Conservation (phyloP, 2,797 vertebrate genomes). For the Poecilia gillii region DNA sequence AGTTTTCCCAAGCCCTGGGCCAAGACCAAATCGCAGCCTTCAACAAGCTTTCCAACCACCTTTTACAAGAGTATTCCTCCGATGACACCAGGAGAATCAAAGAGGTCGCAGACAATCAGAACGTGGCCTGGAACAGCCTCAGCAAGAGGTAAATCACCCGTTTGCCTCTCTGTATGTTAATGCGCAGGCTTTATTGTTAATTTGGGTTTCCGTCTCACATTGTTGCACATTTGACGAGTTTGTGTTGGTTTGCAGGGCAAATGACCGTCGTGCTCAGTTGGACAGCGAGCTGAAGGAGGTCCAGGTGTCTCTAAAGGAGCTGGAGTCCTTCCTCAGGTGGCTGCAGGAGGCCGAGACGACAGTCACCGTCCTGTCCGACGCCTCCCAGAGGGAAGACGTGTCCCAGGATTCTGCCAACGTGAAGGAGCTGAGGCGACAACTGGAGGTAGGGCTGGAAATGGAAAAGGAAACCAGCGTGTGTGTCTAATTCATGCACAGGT, state of each 20-base stretch:
- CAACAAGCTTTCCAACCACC: constrained; percentile 89
- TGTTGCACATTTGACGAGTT: not conserved
- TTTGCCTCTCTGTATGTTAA: not conserved
- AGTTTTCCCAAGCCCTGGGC: constrained; percentile 88
- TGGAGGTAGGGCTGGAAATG: constrained; percentile 82
- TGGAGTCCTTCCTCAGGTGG: constrained; percentile 96
- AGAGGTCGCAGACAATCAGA: constrained; percentile 89
- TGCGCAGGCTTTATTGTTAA: not conserved
- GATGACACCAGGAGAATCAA: constrained; percentile 95
- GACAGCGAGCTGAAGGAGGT: constrained; percentile 88
- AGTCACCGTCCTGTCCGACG: constrained; percentile 88
- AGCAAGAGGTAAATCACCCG: constrained; percentile 84
- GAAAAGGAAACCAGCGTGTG: constrained; percentile 16
- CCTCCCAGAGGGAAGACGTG: constrained; percentile 88
- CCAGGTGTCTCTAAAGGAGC: constrained; percentile 88
- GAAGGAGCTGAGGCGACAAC: constrained; percentile 87
- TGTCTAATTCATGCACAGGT: constrained; percentile 45
- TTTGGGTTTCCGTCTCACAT: not conserved
- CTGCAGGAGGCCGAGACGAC: constrained; percentile 94
- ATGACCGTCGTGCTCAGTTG: constrained; percentile 85
- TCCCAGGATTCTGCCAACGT: constrained; percentile 83
- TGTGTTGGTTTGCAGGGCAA: constrained; percentile 78
- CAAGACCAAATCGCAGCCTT: constrained; percentile 88
- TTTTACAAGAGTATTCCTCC: constrained; percentile 87
- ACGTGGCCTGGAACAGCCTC: constrained; percentile 87